phyloP scores from a whole-genome alignment of 92 coral and sea anemone genomes.

The Metridium senile region DNA sequence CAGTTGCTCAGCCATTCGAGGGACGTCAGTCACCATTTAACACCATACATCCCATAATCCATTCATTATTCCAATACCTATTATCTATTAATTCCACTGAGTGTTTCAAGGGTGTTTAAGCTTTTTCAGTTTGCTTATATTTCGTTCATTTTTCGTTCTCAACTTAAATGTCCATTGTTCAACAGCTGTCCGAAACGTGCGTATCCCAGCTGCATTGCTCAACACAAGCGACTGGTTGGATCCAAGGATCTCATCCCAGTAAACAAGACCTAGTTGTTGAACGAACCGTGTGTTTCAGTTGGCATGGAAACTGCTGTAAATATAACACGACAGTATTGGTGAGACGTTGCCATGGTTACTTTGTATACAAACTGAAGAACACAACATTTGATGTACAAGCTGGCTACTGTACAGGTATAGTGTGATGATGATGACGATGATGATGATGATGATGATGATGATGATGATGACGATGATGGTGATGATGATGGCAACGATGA shows the following conservation, averaged over 20 bases:
- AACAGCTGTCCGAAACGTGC: conserved; percentile 34
- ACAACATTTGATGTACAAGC: neutral
- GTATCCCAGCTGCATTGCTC: conserved; percentile 16
- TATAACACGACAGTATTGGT: conserved; percentile 6
- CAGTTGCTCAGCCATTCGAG: too few relatives aligned
- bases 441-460: too few relatives aligned
- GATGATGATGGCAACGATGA: too few relatives aligned
- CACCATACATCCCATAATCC: too few relatives aligned
- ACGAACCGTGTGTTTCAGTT: conserved; percentile 38
- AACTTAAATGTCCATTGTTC: too few relatives aligned
- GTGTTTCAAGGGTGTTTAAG: too few relatives aligned
- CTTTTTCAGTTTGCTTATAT: too few relatives aligned
- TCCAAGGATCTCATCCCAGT: conserved; percentile 30
- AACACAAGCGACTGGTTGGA: conserved; percentile 49
- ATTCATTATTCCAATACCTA: too few relatives aligned
- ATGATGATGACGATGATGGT: too few relatives aligned
- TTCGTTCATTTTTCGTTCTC: too few relatives aligned
- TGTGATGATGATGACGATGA: neutral
- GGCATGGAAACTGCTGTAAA: conserved; percentile 43
- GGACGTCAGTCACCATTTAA: too few relatives aligned
- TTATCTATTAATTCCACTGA: too few relatives aligned
- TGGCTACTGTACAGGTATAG: neutral
- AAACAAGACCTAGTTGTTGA: conserved; percentile 15
- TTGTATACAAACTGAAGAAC: conserved; percentile 28
- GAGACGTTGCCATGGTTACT: conserved; percentile 23